phyloP scores from a whole-genome alignment of 1,140 invertebrate genomes.

The Leptoteleia sp. region DNA sequence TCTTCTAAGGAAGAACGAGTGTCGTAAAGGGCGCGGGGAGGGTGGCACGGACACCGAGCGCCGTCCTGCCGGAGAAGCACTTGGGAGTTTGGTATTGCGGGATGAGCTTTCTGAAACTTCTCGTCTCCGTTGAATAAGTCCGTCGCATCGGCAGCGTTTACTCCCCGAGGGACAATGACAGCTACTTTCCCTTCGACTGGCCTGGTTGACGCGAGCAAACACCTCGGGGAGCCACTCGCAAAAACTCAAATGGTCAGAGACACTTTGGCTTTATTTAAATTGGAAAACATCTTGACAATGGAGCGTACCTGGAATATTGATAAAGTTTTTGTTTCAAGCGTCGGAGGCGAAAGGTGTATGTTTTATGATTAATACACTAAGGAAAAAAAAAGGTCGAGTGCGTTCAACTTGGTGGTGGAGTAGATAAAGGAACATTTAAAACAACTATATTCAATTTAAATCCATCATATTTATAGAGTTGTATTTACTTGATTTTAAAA shows the following conservation, averaged over 20 bases:
- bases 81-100: conserved; percentile 44
- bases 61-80: conserved; percentile 22
- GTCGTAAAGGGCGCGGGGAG: conserved; percentile 47
- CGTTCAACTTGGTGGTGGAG: too few species aligned
- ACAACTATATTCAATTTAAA: too few species aligned
- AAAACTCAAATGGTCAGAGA: conserved; percentile 62
- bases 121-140: conserved; percentile 60
- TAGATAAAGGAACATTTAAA: too few species aligned
- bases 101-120: conserved; percentile 58
- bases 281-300: conserved; percentile 54
- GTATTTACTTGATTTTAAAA: too few species aligned
- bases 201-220: conserved; percentile 49
- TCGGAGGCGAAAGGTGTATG: not conserved
- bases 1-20: conserved; percentile 49
- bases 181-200: conserved; percentile 70
- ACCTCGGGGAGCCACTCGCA: conserved; percentile 57
- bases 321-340: conserved; percentile 24
- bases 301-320: conserved; percentile 50
- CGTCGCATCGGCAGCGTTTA: conserved; percentile 48
- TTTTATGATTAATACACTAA: too few species aligned
- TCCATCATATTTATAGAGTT: too few species aligned
- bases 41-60: conserved; percentile 33
- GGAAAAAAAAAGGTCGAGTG: too few species aligned
- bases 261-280: conserved; percentile 60
- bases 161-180: conserved; percentile 76